Evolutionary conservation across 2,113 vertebrate genomes (phyloP), one percentile per base, ranked within the genome.

Genomic region (Apeltes quadracus): DNA sequence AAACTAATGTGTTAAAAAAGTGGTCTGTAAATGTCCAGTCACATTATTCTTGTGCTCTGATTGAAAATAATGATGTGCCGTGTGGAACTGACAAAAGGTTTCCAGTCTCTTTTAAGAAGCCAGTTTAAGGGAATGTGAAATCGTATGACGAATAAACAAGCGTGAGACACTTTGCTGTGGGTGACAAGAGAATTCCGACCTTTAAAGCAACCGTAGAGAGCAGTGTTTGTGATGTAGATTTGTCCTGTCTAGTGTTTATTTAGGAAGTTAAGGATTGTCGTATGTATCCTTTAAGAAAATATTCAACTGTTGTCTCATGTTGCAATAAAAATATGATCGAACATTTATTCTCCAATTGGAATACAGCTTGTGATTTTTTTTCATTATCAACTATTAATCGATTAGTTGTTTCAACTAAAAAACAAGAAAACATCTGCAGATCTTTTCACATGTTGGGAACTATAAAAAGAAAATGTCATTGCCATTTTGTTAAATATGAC

Each of bases 1-100:
- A 61, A 80, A 87, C 39, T 75, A 61, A 62, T 78, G 48, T 78
- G 43, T 76, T 79, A 16, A 50, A 44, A 72, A 64, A 55, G 25
- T 82, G 20, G 73, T n/a, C 67, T 92, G 59, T 86, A 79, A 66
- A 69, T 68, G 72, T 79, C 59, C 70, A 72, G 56, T 65, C 64
- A 5, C 46, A 20, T 64, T 63, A 14, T 69, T 53, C 32, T 44
- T 44, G 34, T 57, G 70, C 69, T 82, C 63, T 70, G 25, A 70
- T 70, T 78, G 39, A 54, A 71, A 63, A 29, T 34, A 44, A n/a
- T 61, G 8, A 18, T n/a, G 44, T 65, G 32, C 14, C 62, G 27
- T 59, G 0, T 59, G 0, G 15, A 44, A 8, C 38, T 39, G 41
- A 65, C 0, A 5, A 63, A 56, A 63, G 7, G 12, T 58, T 50